Conservation (phyloP, 2,113 vertebrate species). For the Tragelaphus scriptus region DNA sequence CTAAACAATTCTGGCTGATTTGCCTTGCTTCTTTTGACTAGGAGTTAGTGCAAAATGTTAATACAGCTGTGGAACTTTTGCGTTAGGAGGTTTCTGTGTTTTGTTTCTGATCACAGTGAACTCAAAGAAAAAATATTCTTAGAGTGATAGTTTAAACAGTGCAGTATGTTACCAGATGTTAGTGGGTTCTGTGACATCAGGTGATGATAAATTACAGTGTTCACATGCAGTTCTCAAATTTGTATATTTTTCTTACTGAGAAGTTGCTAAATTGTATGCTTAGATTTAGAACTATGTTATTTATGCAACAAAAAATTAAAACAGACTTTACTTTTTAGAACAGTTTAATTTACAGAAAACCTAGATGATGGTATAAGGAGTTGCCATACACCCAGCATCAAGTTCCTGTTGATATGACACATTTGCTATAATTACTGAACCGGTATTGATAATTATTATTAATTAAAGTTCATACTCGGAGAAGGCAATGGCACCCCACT, state of each 20-base stretch:
- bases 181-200: background rate
- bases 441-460: background rate
- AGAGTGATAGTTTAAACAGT: background rate
- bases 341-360: background rate
- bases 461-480: background rate
- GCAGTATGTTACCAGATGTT: background rate
- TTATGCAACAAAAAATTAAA: background rate
- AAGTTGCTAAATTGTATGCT: background rate
- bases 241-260: background rate
- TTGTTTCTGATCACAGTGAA: background rate
- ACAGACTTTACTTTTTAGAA: background rate
- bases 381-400: background rate
- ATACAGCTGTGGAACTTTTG: background rate
- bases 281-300: background rate
- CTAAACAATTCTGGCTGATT: background rate
- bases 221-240: background rate
- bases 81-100: background rate
- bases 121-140: background rate
- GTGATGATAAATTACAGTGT: background rate
- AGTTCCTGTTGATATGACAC: background rate
- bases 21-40: background rate
- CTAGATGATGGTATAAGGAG: background rate
- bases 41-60: conserved; percentile 6
- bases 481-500: too few relatives aligned
- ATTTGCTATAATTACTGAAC: background rate